Conservation (phyloP, 1,140 invertebrate genomes). For the Meloidogyne floridensis region DNA sequence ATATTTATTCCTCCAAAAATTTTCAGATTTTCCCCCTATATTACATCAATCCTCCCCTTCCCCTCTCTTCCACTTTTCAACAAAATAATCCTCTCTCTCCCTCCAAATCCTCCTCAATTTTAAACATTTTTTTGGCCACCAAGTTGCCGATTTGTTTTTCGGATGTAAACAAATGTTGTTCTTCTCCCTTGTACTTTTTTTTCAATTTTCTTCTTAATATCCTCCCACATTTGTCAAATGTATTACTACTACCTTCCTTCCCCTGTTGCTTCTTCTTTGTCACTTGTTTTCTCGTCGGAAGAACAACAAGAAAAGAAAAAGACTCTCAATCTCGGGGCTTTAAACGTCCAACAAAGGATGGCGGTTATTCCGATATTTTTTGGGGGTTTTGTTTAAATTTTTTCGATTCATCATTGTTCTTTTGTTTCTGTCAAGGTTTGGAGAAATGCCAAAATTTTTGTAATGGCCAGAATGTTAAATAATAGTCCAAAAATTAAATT, state of each 20-base stretch:
- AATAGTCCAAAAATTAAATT: too few relatives aligned
- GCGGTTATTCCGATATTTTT: not conserved
- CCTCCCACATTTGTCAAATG: not conserved
- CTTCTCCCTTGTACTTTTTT: not conserved
- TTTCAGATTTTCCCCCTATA: too few relatives aligned
- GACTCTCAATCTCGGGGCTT: not conserved
- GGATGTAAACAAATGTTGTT: conserved; percentile 1
- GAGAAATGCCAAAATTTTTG: too few relatives aligned
- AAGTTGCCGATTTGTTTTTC: not conserved
- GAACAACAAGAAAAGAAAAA: not conserved
- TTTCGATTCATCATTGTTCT: not conserved
- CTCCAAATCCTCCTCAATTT: not conserved
- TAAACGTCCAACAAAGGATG: not conserved
- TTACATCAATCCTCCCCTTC: too few relatives aligned
- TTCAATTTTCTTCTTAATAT: not conserved
- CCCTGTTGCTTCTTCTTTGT: not conserved
- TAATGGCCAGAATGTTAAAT: too few relatives aligned
- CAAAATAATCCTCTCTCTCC: not conserved
- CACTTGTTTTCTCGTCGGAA: not conserved
- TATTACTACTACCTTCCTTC: not conserved
- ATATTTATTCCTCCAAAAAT: too few relatives aligned
- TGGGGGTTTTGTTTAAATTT: not conserved
- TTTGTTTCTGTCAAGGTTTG: too few relatives aligned
- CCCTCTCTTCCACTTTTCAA: not conserved
- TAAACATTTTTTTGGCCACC: conserved; percentile 7